Percentiles rank a stretch among this genome's conserved stretches.
Conservation (phyloP, 2,797 vertebrate species). For the Glossophaga mutica region DNA sequence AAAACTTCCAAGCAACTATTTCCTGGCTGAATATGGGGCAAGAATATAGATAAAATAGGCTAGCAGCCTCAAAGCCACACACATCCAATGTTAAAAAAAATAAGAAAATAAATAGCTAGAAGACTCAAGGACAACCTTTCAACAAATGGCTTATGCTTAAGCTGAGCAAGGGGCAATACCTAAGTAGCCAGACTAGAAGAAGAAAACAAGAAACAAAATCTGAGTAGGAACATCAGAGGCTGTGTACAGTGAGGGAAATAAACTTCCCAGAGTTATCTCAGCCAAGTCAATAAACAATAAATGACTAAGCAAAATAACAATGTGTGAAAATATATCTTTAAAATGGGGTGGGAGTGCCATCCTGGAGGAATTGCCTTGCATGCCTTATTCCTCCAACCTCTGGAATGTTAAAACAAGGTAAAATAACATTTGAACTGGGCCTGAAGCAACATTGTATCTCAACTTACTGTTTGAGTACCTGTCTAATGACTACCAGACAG, state of each 20-base stretch:
- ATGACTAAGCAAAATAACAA: not conserved
- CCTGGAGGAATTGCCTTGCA: not conserved
- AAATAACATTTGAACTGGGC: not conserved
- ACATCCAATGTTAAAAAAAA: not conserved
- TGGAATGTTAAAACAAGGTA: not conserved
- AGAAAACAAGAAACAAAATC: not conserved
- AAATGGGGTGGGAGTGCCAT: not conserved
- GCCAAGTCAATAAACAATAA: not conserved
- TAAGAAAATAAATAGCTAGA: not conserved
- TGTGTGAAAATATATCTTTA: not conserved
- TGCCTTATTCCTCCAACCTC: not conserved
- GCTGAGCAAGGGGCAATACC: not conserved
- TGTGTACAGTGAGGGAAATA: not conserved
- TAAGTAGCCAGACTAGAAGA: not conserved
- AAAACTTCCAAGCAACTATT: not conserved
- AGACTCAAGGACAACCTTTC: not conserved
- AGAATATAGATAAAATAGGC: not conserved
- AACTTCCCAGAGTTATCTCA: not conserved
- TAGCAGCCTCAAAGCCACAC: not conserved
- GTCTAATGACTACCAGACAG: not conserved
- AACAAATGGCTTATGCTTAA: not conserved
- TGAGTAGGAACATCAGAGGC: not conserved
- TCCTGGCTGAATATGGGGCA: not conserved
- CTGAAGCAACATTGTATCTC: not conserved
- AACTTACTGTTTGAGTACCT: not conserved